phyloP scores from a whole-genome alignment of 2,888 invertebrate species.

The Saturnia pavonia region DNA sequence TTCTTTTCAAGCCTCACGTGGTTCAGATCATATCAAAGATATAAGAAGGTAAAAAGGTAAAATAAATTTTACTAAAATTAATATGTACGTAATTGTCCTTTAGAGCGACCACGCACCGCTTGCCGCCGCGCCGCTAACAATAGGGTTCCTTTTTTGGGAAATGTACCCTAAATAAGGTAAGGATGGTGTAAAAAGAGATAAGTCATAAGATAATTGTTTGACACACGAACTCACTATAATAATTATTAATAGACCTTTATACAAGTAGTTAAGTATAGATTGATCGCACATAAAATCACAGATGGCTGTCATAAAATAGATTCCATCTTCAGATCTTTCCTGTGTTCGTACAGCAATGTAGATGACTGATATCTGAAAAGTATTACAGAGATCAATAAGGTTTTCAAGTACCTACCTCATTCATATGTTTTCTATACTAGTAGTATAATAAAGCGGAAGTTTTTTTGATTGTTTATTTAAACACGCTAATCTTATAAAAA shows the following conservation, averaged over 20 bases:
- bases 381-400: not conserved
- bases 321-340: conserved; percentile 40
- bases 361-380: not conserved
- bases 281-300: conserved; percentile 47
- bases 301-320: conserved; percentile 61
- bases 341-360: conserved; percentile 13
- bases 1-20: too few relatives aligned
- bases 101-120: too few relatives aligned
- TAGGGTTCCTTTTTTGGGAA: not conserved
- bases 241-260: conserved; percentile 40
- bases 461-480: too few relatives aligned
- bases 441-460: too few relatives aligned
- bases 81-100: too few relatives aligned
- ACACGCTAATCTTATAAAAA: too few relatives aligned
- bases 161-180: not conserved
- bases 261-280: conserved; percentile 38
- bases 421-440: not conserved
- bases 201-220: conserved; percentile 17
- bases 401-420: not conserved
- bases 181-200: not conserved
- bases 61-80: too few relatives aligned
- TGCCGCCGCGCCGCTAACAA: too few relatives aligned
- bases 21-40: too few relatives aligned
- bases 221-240: conserved; percentile 23
- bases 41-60: too few relatives aligned